These are phyloP conservation scores for Nestor notabilis DNA, from an alignment of 2,113 vertebrate genomes.

Conservation along the genomic window DNA sequence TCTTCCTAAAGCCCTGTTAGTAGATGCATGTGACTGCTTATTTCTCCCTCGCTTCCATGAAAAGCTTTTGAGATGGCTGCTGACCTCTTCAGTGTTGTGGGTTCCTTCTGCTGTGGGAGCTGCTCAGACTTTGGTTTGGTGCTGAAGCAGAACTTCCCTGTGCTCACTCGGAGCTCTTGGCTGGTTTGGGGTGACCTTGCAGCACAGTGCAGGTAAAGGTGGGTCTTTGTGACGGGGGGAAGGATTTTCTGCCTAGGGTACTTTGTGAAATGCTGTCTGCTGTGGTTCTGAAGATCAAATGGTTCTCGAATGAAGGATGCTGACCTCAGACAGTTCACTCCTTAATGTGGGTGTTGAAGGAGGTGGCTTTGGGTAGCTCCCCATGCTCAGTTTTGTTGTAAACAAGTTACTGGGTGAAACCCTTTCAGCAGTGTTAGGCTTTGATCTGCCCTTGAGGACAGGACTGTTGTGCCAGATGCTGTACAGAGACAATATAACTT, in stretches of 20 bases:
- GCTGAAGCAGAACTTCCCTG: not conserved
- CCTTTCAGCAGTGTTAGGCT: not conserved
- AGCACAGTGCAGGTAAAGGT: not conserved
- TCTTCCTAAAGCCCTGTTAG: not conserved
- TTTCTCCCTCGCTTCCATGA: not conserved
- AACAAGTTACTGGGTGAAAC: not conserved
- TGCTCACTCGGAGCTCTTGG: accelerated
- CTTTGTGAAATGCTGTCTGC: not conserved
- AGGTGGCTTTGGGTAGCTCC: not conserved
- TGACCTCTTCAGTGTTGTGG: not conserved
- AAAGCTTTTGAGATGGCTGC: not conserved
- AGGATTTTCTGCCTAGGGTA: not conserved
- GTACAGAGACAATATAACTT: not conserved
- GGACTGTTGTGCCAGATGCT: not conserved
- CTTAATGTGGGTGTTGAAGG: not conserved
- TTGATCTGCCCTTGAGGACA: not conserved
- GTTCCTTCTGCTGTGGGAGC: not conserved
- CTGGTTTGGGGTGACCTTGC: not conserved
- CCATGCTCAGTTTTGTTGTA: not conserved
- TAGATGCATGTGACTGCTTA: not conserved
- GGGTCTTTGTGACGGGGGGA: not conserved
- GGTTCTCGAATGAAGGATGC: not conserved
- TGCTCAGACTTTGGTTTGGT: not conserved
- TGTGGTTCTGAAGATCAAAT: not conserved
- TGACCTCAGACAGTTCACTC: not conserved